Evolutionary conservation across 1,140 invertebrate genomes (phyloP).

Genomic region (Brachionus sp.): DNA sequence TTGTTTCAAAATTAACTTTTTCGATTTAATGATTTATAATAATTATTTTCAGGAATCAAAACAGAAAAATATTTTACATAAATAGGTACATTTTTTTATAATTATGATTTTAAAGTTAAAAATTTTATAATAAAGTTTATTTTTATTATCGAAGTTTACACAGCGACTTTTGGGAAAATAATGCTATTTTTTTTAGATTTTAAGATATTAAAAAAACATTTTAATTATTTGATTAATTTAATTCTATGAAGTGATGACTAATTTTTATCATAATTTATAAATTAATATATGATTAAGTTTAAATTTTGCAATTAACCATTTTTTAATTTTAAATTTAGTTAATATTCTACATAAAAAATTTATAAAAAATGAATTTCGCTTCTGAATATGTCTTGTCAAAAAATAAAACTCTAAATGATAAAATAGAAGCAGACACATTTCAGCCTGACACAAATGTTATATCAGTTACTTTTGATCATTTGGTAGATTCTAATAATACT

Average conservation of each 20-base stretch:
- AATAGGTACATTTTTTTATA: too few relatives aligned
- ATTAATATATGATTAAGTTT: background rate
- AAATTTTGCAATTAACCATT: background rate
- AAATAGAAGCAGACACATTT: background rate
- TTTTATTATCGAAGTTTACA: too few relatives aligned
- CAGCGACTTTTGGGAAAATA: too few relatives aligned
- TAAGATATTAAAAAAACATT: too few relatives aligned
- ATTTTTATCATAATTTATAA: background rate
- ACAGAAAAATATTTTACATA: too few relatives aligned
- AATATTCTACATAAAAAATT: too few relatives aligned
- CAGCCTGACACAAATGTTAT: constrained; percentile 55
- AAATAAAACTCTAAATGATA: background rate
- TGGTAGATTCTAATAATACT: constrained; percentile 54
- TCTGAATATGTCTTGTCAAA: background rate
- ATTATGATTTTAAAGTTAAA: too few relatives aligned
- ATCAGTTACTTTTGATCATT: constrained; percentile 51
- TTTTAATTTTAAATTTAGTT: background rate
- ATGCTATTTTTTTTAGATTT: too few relatives aligned
- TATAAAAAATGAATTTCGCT: constrained; percentile 28
- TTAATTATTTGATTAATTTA: background rate
- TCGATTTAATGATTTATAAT: too few relatives aligned
- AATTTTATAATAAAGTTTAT: too few relatives aligned
- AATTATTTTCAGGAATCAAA: too few relatives aligned
- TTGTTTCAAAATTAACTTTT: too few relatives aligned
- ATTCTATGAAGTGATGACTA: background rate